Evolutionary conservation across 2,113 vertebrate genomes (phyloP).

Genomic region (Rhinoderma darwinii): DNA sequence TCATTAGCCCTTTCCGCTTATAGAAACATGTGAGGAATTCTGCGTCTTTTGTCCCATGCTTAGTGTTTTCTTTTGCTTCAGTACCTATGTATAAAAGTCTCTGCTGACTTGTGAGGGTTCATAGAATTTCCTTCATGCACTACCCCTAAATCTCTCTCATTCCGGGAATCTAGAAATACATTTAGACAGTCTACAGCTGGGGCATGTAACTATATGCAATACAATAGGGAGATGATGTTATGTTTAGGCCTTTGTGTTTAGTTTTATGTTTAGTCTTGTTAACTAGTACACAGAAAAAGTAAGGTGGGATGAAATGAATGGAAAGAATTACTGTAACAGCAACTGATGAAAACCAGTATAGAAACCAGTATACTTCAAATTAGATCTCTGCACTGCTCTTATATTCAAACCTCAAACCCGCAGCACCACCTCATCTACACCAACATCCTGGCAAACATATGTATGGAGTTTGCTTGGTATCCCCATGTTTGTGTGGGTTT

Average conservation of each 20-base stretch:
- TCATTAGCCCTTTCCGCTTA: constrained; percentile 54
- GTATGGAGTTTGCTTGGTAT: not conserved
- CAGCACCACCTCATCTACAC: not conserved
- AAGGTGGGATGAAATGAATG: not conserved
- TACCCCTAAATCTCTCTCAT: not conserved
- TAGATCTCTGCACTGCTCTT: not conserved
- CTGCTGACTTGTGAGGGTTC: constrained; percentile 33
- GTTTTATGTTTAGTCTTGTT: constrained; percentile 38
- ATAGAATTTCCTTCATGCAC: constrained; percentile 36
- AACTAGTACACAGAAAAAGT: not conserved
- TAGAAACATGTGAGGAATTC: constrained; percentile 57
- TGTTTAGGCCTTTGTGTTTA: not conserved
- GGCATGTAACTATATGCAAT: constrained; percentile 13
- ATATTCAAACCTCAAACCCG: not conserved
- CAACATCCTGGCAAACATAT: not conserved
- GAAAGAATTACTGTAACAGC: constrained; percentile 20
- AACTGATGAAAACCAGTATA: constrained; percentile 2
- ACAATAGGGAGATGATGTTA: constrained; percentile 19
- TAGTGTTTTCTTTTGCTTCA: constrained; percentile 55
- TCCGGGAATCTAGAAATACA: constrained; percentile 23
- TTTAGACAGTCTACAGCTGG: constrained; percentile 20
- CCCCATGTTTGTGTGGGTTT: not conserved
- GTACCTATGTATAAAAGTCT: constrained; percentile 52
- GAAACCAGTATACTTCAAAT: not conserved
- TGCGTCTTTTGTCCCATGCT: constrained; percentile 49